Conservation (phyloP, 2,113 vertebrate species). For the Cryptomyrus ogoouensis region DNA sequence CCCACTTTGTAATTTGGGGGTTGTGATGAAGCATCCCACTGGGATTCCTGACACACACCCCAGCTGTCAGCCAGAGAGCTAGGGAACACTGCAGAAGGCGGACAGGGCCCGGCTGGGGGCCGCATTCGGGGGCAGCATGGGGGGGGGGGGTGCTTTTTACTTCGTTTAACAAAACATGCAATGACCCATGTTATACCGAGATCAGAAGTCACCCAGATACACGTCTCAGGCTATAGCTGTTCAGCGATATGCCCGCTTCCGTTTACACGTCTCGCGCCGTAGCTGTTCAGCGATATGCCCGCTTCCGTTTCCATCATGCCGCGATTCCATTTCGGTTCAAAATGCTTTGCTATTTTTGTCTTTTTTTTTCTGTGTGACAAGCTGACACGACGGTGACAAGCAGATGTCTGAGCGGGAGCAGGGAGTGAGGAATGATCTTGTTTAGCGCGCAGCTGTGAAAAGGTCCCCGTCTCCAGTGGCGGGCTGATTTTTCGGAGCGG, state of each 20-base stretch:
- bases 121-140: neutral
- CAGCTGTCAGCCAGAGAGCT: constrained; percentile 11
- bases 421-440: constrained; percentile 16
- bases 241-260: no score
- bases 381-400: neutral
- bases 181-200: neutral
- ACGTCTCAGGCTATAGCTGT: neutral
- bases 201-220: neutral
- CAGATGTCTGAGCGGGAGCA: constrained; percentile 13
- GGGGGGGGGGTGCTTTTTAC: neutral
- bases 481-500: constrained; percentile 11
- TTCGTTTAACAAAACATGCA: neutral
- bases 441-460: constrained; percentile 16
- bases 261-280: neutral
- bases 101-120: neutral
- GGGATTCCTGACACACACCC: neutral
- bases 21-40: neutral
- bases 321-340: neutral
- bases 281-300: neutral
- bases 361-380: constrained; percentile 1
- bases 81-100: neutral
- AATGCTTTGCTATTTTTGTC: neutral
- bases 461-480: neutral
- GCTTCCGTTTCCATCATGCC: neutral
- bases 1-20: constrained; percentile 17